Evolutionary conservation across 2,888 invertebrate species (phyloP), one percentile per base, ranked within the genome.

Genomic region (Neoitamus cyanurus): DNA sequence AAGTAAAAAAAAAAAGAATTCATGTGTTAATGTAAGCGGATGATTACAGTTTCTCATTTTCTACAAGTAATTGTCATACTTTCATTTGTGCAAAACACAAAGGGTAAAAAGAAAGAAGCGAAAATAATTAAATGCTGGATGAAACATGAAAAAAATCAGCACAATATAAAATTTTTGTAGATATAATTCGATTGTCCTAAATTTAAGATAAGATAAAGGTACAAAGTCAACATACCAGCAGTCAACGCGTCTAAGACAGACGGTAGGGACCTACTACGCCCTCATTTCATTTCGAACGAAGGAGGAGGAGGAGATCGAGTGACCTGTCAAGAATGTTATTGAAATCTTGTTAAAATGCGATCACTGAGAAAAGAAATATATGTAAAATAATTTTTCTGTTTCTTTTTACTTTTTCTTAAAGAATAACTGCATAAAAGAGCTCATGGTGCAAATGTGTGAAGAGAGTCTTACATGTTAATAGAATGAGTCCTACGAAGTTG

Each of bases 111-210:
- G 34, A 36, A 82, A 82, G 68, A 82, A 82, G 69, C 68, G 20
- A 82, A 82, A 82, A 82, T 69, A 37, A 82, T 69, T 69, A 82
- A 82, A 82, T 82, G 82, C 82, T 82, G 82, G 82, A 82, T 82
- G 82, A 82, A 82, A 82, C n/a, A 82, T 82, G 82, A 82, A 80
- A 58, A 58, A 80, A 80, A 69, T 82, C 82, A 82, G 82, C 82
- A 82, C 82, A 82, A 80, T 78, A 78, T 46, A 46, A 48, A 31
- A 77, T 48, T 31, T 58, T 68, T 80, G 80, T 58, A 58, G 31
- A 37, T 75, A 37, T 58, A 58, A 58, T 58, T 82, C 69, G 82
- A 37, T 69, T 82, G 82, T 25, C 82, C 82, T 82, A 82, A 69
- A 37, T 78, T 82, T 82, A 69, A 69, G 34, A 82, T 69, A 69